Conservation (phyloP, 2,797 vertebrate genomes). For the Lagocephalus sceleratus region DNA sequence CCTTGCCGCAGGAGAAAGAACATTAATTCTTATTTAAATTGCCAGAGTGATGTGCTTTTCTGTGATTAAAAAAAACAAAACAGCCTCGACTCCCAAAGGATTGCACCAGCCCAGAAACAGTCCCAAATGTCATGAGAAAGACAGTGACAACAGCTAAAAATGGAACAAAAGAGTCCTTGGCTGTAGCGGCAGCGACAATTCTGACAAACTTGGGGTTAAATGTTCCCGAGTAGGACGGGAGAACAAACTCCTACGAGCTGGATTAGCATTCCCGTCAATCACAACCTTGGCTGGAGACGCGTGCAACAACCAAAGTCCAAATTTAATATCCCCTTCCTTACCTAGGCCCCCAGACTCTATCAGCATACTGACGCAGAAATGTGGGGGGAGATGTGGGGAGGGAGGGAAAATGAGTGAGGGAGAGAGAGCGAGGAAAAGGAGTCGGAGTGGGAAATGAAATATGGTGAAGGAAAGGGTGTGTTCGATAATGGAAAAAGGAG, state of each 20-base stretch:
- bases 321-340: constrained; percentile 67
- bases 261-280: constrained; percentile 76
- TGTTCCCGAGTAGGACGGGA: constrained; percentile 54
- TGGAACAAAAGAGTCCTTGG: constrained; percentile 59
- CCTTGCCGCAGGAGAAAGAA: constrained; percentile 5
- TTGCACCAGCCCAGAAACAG: constrained; percentile 49
- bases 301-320: constrained; percentile 43
- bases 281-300: constrained; percentile 38
- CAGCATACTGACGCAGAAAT: constrained; percentile 60
- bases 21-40: constrained; percentile 49
- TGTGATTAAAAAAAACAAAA: constrained; percentile 25
- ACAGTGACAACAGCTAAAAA: constrained; percentile 58
- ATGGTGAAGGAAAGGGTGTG: constrained; percentile 49
- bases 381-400: constrained; percentile 32
- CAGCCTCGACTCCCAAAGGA: constrained; percentile 47
- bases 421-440: constrained; percentile 49
- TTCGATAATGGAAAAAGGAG: constrained; percentile 51
- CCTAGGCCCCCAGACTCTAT: constrained; percentile 61
- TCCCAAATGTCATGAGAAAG: constrained; percentile 71
- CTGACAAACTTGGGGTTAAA: constrained; percentile 62
- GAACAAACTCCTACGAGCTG: constrained; percentile 68
- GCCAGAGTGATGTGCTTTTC: constrained; percentile 37
- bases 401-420: constrained; percentile 4
- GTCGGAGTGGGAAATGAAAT: constrained; percentile 51
- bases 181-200: constrained; percentile 7